Conservation (phyloP, 2,888 invertebrate species). For the Melieria picta region DNA sequence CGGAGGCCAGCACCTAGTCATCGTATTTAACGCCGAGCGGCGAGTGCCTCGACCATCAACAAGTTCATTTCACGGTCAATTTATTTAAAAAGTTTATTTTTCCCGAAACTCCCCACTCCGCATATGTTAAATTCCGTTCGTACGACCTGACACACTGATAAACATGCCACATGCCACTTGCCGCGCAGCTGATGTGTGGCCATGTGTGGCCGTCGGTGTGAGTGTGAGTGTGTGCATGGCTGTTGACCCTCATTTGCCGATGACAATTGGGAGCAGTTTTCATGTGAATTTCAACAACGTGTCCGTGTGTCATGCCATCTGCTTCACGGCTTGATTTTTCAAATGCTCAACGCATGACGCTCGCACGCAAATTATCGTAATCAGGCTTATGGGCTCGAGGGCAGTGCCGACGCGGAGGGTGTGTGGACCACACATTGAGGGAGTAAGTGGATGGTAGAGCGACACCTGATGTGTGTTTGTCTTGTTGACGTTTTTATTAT, state of each 20-base stretch:
- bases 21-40: neutral
- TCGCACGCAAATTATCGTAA: no score
- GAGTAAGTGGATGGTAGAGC: neutral
- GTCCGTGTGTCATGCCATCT: neutral
- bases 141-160: no score
- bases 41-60: constrained; percentile 39
- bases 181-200: no score
- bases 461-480: neutral
- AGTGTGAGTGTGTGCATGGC: neutral
- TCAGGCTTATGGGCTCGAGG: no score
- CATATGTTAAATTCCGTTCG: no score
- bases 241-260: constrained; percentile 4
- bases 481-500: constrained; percentile 3
- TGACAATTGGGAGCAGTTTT: constrained; percentile 7
- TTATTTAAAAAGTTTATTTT: constrained; percentile 37
- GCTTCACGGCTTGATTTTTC: no score
- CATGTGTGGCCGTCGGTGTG: neutral
- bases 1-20: neutral
- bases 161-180: no score
- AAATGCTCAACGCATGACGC: no score
- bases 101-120: neutral
- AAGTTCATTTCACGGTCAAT: constrained; percentile 47
- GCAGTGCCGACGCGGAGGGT: no score
- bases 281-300: constrained; percentile 1
- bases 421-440: no score